Evolutionary conservation across 1,140 invertebrate genomes (phyloP), one percentile per base, ranked within the genome.

Genomic region (Propsilocerus akamusi): DNA sequence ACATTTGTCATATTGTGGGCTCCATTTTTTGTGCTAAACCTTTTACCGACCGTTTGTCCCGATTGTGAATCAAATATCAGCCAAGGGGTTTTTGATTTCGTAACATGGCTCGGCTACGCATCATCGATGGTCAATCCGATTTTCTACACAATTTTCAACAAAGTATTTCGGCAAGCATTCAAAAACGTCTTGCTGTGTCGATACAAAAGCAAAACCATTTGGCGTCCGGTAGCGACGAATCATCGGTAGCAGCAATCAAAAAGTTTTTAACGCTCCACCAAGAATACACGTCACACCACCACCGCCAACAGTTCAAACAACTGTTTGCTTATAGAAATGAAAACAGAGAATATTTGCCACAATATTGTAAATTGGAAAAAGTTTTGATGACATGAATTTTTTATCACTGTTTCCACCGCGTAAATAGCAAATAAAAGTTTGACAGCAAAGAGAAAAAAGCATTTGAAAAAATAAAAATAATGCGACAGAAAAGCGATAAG

Each of bases 61-160:
- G 74, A 83, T 49, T 90, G 86, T 60, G 84, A 86, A 55, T 72
- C 75, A 25, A 66, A 74, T 25, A 81, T 88, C 46, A 71, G 76
- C 20, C 77, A 74, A 51, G 83, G 79, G 68, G 80, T 92, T 25
- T 84, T 92, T 57, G 81, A 89, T 59, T 76, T 87, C 41, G 83
- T 86, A 20, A 83, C 85, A 12, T 95, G 90, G 91, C 68, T 95
- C 26, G 91, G 91, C 30, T 95, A 93, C 64, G 81, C 86, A 25
- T 91, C 86, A 57, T 91, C 86, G 3, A 89, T 90, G 78, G 85
- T 94, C 10, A 95, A 95, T 68, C 89, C 89, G 0, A 86, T 92
- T 53, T 91, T 93, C 66, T 94, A 94, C 63, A 94, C 90, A 2
- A 88, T 93, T 52, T 94, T 95, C 68, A 95, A 95, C 67, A 88